Percentiles rank a stretch among this genome's conserved stretches.
These are phyloP conservation scores for Sesia bembeciformis DNA, from an alignment of 2,888 invertebrate species.

Conservation along the genomic window DNA sequence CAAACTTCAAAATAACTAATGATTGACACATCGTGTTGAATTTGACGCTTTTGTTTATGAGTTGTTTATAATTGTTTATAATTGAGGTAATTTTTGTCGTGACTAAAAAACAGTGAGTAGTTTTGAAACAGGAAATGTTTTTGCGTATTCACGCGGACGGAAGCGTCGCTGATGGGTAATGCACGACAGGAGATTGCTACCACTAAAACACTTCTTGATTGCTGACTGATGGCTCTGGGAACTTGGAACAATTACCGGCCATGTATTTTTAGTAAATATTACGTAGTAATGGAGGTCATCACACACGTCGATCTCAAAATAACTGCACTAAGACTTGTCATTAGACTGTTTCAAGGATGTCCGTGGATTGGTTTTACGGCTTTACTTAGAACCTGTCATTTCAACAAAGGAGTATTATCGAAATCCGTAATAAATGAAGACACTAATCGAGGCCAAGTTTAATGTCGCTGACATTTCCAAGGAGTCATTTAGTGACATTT, in stretches of 20 bases:
- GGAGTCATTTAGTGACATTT: conserved; percentile 20
- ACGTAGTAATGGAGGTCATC: conserved; percentile 20
- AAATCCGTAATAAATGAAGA: no score
- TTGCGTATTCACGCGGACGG: conserved; percentile 35
- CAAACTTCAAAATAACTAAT: no score
- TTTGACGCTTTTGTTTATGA: no score
- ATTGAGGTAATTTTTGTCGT: not conserved
- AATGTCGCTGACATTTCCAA: conserved; percentile 8
- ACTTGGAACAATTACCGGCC: conserved; percentile 37
- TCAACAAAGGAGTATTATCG: not conserved
- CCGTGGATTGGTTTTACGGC: not conserved
- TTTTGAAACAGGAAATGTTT: conserved; percentile 29
- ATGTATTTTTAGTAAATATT: conserved; percentile 30
- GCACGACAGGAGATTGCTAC: conserved; percentile 43
- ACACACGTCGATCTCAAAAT: conserved; percentile 13
- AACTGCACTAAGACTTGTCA: conserved; percentile 8
- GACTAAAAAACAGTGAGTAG: not conserved
- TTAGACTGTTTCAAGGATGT: conserved; percentile 9
- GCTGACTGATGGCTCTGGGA: conserved; percentile 45
- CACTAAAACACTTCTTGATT: conserved; percentile 52
- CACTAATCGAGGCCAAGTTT: conserved; percentile 8
- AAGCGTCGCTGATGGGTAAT: conserved; percentile 38
- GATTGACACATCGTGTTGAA: no score
- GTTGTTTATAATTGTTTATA: no score
- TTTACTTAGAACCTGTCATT: no score